Percentiles rank a stretch among this genome's conserved stretches.
These are phyloP conservation scores for Incurvaria masculella DNA, from an alignment of 2,888 invertebrate species.

Conservation along the genomic window DNA sequence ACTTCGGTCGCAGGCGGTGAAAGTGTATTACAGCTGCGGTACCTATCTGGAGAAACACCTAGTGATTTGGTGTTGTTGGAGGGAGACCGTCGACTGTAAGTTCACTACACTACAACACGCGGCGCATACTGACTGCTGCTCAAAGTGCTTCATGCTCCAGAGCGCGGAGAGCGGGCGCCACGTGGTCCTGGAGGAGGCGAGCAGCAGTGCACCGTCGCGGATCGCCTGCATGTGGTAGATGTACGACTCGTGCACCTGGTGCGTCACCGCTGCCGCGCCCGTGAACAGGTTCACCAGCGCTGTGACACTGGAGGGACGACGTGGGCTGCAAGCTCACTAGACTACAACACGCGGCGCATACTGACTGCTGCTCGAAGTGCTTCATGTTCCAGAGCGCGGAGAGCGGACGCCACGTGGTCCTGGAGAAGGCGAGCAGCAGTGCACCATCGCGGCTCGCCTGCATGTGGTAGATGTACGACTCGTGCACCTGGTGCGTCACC, in stretches of 20 bases:
- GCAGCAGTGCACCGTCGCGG: constrained; percentile 68
- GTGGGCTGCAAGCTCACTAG: no score
- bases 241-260: constrained; percentile 83
- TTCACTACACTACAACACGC: no score
- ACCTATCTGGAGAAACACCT: no score
- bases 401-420: constrained; percentile 80
- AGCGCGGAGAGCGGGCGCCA: constrained; percentile 78
- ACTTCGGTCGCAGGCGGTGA: no score
- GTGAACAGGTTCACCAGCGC: constrained; percentile 80
- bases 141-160: constrained; percentile 69
- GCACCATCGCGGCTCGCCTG: constrained; percentile 69
- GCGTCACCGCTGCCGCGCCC: constrained; percentile 74
- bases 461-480: neutral
- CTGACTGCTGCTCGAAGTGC: constrained; percentile 62
- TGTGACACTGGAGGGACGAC: no score
- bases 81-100: no score
- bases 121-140: constrained; percentile 60
- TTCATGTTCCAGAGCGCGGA: constrained; percentile 78
- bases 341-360: no score
- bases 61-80: no score
- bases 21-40: no score
- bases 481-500: accelerated
- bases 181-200: constrained; percentile 86
- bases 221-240: constrained; percentile 75
- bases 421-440: constrained; percentile 80